Conservation (phyloP, 2,113 vertebrate genomes). For the Crotophaga sulcirostris region DNA sequence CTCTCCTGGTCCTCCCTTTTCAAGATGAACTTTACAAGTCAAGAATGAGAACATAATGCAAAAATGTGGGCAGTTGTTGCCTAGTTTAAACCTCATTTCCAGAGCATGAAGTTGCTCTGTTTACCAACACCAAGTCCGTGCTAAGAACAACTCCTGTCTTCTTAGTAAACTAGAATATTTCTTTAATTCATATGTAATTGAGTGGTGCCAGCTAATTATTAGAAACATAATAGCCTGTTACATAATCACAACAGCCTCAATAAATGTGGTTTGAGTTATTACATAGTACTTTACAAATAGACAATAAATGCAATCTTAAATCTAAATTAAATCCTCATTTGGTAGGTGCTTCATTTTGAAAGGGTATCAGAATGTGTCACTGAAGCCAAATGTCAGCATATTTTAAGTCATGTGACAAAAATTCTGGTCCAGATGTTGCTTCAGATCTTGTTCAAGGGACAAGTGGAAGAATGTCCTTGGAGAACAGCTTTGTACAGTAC, state of each 20-base stretch:
- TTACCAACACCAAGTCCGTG: neutral
- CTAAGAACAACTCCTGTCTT: neutral
- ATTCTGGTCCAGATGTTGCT: constrained; percentile 24
- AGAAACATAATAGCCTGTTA: constrained; percentile 49
- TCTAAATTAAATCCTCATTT: constrained; percentile 45
- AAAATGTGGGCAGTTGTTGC: neutral
- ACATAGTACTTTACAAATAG: constrained; percentile 30
- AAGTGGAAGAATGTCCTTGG: constrained; percentile 40
- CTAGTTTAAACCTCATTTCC: neutral
- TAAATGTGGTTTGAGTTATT: constrained; percentile 64
- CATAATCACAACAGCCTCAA: constrained; percentile 25
- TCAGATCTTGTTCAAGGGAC: constrained; percentile 6
- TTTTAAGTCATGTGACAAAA: constrained; percentile 39
- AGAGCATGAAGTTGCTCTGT: neutral
- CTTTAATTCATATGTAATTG: constrained; percentile 26
- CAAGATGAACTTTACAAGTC: neutral
- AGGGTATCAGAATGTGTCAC: constrained; percentile 20
- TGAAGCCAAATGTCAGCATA: constrained; percentile 6
- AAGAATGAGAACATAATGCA: neutral
- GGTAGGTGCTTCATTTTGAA: constrained; percentile 41
- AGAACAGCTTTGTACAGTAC: neutral
- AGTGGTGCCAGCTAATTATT: constrained; percentile 46
- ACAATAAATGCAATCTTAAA: constrained; percentile 36
- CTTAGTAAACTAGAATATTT: constrained; percentile 8
- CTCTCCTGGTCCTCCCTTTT: neutral